phyloP scores from a whole-genome alignment of 2,888 invertebrate genomes.

The Drosophila melanosoma region DNA sequence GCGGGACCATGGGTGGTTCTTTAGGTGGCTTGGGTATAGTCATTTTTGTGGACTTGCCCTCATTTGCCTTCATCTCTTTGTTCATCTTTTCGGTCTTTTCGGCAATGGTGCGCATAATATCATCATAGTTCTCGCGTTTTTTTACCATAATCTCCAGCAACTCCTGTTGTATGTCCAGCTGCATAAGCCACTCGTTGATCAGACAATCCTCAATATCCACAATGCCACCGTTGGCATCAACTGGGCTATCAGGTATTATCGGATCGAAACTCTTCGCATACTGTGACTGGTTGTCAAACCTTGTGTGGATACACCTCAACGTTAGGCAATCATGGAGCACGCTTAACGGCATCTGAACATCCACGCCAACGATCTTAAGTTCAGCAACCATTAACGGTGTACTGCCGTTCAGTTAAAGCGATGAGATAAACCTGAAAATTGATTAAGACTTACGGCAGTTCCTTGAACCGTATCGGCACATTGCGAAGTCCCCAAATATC shows the following conservation, averaged over 20 bases:
- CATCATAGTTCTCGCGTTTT: constrained; percentile 69
- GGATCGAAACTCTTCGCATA: constrained; percentile 66
- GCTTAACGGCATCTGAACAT: constrained; percentile 70
- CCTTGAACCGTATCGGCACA: constrained; percentile 73
- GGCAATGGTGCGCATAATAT: constrained; percentile 42
- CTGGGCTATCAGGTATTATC: constrained; percentile 15
- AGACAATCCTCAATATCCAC: constrained; percentile 64
- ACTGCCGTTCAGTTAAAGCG: constrained; percentile 40
- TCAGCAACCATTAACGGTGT: constrained; percentile 62
- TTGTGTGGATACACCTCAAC: constrained; percentile 73
- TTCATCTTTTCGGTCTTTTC: constrained; percentile 32
- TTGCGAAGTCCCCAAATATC: constrained; percentile 81
- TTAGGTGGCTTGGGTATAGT: constrained; percentile 55
- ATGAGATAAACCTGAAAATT: not conserved
- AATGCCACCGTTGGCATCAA: constrained; percentile 55
- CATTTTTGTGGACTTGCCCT: constrained; percentile 19
- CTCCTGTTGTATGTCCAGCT: constrained; percentile 67
- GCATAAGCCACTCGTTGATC: constrained; percentile 71
- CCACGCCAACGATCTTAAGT: constrained; percentile 41
- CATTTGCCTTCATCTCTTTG: constrained; percentile 24
- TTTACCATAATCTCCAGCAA: constrained; percentile 50
- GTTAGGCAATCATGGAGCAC: constrained; percentile 75
- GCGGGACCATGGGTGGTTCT: constrained; percentile 57
- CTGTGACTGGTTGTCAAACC: constrained; percentile 77
- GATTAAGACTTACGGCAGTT: constrained; percentile 61